Conservation (phyloP, 2,113 vertebrate genomes). For the Craseonycteris thonglongyai region DNA sequence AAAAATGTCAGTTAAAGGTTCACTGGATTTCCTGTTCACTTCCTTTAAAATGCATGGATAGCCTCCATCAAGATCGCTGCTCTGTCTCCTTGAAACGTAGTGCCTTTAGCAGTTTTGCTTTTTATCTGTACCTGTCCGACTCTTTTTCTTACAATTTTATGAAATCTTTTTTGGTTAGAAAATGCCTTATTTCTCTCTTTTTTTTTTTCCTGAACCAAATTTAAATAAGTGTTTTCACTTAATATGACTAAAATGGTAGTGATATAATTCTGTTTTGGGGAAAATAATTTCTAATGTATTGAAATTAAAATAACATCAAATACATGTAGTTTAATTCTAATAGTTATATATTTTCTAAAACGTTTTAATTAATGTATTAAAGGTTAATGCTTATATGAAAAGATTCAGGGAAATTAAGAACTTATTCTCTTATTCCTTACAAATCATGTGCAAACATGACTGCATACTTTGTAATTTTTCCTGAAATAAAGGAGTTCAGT, state of each 20-base stretch:
- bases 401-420: neutral
- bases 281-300: neutral
- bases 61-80: slow-evolving; percentile 1
- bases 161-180: neutral
- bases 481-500: neutral
- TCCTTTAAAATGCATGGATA: slow-evolving; percentile 74
- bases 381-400: neutral
- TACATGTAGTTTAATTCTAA: neutral
- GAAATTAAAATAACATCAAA: neutral
- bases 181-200: neutral
- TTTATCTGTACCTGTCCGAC: slow-evolving; percentile 50
- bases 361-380: neutral
- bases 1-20: slow-evolving; percentile 80
- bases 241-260: neutral
- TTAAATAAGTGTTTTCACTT: neutral
- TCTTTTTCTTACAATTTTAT: slow-evolving; percentile 3
- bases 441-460: neutral
- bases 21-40: slow-evolving; percentile 73
- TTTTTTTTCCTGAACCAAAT: neutral
- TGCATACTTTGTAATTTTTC: neutral
- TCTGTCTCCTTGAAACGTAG: slow-evolving; percentile 29
- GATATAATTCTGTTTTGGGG: neutral
- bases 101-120: slow-evolving; percentile 15
- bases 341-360: neutral
- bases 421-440: neutral